phyloP scores from a whole-genome alignment of 2,888 invertebrate genomes.

The Calliphora vomitoria region DNA sequence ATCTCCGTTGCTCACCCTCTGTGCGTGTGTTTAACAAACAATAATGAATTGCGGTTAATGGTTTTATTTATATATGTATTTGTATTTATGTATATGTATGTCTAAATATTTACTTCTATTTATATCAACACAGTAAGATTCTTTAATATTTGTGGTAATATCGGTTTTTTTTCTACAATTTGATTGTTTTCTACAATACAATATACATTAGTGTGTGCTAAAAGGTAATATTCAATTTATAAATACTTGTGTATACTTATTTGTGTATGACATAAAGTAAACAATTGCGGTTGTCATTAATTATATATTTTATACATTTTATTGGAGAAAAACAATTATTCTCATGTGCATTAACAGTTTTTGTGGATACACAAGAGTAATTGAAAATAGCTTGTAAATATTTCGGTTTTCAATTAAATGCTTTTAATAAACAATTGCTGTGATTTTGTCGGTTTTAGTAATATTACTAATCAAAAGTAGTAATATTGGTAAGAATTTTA shows the following conservation, averaged over 20 bases:
- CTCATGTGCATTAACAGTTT: not conserved
- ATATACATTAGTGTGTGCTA: not conserved
- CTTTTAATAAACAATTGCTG: not conserved
- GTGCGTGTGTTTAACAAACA: conserved; percentile 29
- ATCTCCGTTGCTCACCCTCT: not conserved
- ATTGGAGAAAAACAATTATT: not conserved
- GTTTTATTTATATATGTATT: conserved; percentile 26
- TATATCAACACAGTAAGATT: conserved; percentile 1
- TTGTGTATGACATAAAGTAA: conserved; percentile 15
- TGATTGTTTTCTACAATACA: not conserved
- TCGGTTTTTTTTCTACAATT: conserved; percentile 26
- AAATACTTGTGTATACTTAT: conserved; percentile 20
- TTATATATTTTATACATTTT: not conserved
- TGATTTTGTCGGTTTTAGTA: not conserved
- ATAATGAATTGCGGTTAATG: conserved; percentile 64
- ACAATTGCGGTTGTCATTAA: conserved; percentile 41
- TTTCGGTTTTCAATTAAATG: conserved; percentile 15
- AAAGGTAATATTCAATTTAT: conserved; percentile 36
- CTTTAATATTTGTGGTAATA: conserved; percentile 38
- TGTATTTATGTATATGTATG: not conserved
- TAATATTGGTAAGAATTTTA: too few relatives aligned
- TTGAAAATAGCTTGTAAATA: not conserved
- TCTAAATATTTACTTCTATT: not conserved
- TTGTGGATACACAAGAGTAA: not conserved
- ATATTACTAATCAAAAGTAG: too few relatives aligned